Percentiles rank a stretch among this genome's conserved stretches.
Evolutionary conservation across 53 echinoderm and acorn worm genomes (phyloP).

Genomic region (Stichopus horrens): DNA sequence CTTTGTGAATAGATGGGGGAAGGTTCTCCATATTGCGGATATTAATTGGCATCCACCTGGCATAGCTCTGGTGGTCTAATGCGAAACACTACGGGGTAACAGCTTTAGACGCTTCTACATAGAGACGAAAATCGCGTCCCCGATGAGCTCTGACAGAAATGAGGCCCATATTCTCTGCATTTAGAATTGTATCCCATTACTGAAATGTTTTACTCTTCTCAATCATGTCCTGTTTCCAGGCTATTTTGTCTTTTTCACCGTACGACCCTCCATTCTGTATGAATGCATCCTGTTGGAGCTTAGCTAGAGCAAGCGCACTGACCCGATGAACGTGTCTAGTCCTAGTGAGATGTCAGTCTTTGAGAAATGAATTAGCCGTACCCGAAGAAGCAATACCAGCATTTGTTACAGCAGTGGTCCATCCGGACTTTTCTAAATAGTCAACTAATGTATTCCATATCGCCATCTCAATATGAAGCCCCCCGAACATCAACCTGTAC

Average conservation of each 20-base stretch:
- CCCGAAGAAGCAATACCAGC: not conserved
- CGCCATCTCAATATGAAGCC: conserved; percentile 44
- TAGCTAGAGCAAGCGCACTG: conserved; percentile 37
- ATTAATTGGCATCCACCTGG: no score
- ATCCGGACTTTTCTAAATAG: not conserved
- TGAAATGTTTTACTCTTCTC: no score
- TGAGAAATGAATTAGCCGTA: conserved; percentile 18
- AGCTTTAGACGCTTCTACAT: not conserved
- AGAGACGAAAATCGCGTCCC: not conserved
- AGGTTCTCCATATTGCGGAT: no score
- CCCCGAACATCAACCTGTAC: conserved; percentile 27
- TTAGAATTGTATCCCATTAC: not conserved
- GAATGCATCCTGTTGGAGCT: conserved; percentile 41
- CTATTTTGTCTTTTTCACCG: no score
- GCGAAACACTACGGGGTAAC: conserved; percentile 7
- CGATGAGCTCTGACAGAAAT: conserved; percentile 47
- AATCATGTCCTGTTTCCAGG: no score
- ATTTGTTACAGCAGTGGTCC: not conserved
- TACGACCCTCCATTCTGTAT: no score
- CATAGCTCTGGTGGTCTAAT: not conserved
- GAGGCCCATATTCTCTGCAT: conserved; percentile 27
- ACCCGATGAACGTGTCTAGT: conserved; percentile 52
- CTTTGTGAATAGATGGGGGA: no score
- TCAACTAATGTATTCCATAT: conserved; percentile 36
- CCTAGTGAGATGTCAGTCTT: conserved; percentile 46